Percentiles rank a stretch among this genome's conserved stretches.
phyloP scores from a whole-genome alignment of 2,797 vertebrate species.

The Gymnothorax reevesii region DNA sequence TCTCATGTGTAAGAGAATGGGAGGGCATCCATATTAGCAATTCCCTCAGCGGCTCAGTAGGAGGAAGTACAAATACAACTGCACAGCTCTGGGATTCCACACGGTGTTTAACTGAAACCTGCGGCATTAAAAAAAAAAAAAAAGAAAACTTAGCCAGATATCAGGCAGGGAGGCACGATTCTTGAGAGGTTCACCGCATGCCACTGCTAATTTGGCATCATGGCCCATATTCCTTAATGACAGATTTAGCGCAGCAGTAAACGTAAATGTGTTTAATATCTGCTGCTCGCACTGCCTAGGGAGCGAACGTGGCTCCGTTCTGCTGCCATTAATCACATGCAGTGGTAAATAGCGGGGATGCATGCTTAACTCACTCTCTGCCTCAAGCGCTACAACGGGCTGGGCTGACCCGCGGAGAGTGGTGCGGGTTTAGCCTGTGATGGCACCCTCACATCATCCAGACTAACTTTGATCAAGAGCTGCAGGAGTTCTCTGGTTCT shows the following conservation, averaged over 20 bases:
- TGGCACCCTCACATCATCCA: not conserved
- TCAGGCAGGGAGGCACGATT: not conserved
- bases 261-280: constrained; percentile 23
- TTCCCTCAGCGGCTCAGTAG: constrained; percentile 7
- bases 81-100: not conserved
- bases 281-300: constrained; percentile 6
- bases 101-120: not conserved
- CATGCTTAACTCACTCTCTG: not conserved
- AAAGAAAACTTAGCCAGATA: not conserved
- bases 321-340: not conserved
- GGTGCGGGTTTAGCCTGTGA: not conserved
- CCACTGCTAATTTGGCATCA: constrained; percentile 21
- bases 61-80: constrained; percentile 15
- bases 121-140: not conserved
- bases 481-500: not conserved
- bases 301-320: constrained; percentile 15
- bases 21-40: constrained; percentile 9
- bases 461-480: constrained; percentile 1
- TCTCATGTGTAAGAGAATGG: constrained; percentile 19
- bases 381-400: not conserved
- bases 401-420: not conserved
- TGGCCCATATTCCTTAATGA: constrained; percentile 27
- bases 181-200: constrained; percentile 9
- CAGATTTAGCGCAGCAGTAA: constrained; percentile 23
- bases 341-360: not conserved